These are phyloP conservation scores for Trididemnum clinides DNA, from an alignment of 23 tunicate species.

Conservation along the genomic window DNA sequence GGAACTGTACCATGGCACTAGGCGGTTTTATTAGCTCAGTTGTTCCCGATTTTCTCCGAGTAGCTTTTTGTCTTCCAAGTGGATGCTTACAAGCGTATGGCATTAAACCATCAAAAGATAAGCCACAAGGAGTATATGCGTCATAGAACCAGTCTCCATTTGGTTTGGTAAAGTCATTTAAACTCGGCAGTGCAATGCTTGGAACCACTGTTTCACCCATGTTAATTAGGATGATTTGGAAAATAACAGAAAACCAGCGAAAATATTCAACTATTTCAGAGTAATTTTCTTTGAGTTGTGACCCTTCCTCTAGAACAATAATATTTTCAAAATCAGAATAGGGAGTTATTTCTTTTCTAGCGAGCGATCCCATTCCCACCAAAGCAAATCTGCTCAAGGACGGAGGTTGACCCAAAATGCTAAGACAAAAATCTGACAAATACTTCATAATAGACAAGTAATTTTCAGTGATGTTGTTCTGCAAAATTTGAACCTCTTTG, in stretches of 20 bases:
- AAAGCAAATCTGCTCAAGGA: conserved; percentile 47
- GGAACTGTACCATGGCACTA: conserved; percentile 39
- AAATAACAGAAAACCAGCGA: conserved; percentile 47
- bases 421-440: conserved; percentile 21
- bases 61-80: conserved; percentile 24
- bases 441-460: conserved; percentile 40
- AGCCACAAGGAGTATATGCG: conserved; percentile 26
- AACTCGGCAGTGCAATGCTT: conserved; percentile 25
- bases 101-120: conserved; percentile 51
- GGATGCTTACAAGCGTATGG: conserved; percentile 48
- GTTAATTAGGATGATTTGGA: conserved; percentile 47
- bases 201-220: conserved; percentile 39
- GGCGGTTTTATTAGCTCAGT: conserved; percentile 58
- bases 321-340: conserved; percentile 31
- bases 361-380: conserved; percentile 35
- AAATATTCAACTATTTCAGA: conserved; percentile 38
- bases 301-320: conserved; percentile 48
- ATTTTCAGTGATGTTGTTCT: conserved; percentile 19
- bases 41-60: neutral
- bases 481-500: neutral
- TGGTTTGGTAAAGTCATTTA: conserved; percentile 28
- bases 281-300: conserved; percentile 44
- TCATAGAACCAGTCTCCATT: conserved; percentile 47
- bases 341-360: conserved; percentile 46
- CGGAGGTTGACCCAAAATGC: conserved; percentile 55